Evolutionary conservation across 2,888 invertebrate genomes (phyloP), one percentile per base, ranked within the genome.

Genomic region (Sesamia inferens): DNA sequence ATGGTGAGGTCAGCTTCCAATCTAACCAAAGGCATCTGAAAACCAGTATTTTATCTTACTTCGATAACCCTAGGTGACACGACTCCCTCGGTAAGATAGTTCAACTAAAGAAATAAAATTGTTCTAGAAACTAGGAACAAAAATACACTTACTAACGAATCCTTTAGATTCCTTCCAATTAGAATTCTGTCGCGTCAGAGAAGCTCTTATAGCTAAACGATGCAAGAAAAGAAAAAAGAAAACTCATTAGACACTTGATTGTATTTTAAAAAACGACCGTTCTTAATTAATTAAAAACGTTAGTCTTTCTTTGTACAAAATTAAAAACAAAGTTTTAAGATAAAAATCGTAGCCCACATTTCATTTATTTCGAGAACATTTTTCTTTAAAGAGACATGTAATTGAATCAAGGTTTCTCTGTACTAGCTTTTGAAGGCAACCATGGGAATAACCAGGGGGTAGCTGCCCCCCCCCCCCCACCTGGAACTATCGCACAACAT

Each of bases 201-300:
- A 77, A 75, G 75, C 74, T 69, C 81, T 86, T 77, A 74, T 62
- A 84, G 71, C 72, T 77, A 85, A 79, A 82, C 79, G 79, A 72
- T 78, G 72, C 71, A 80, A 82, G 81, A 65, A 81, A 84, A 89
- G 88, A 87, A 85, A 88, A 84, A 7, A 7, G 7, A 77, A 85
- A 87, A 88, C 87, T 90, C 89, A 90, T 91, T 92, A 91, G 88
- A 88, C 86, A 90, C 88, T 90, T 86, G 87, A 91, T 90, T 90
- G 88, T 88, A 78, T 86, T 87, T 90, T 88, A 90, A 85, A 88
- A 88, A 87, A 66, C 86, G 87, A 83, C 82, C 85, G 66, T 85
- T 79, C 85, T 87, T 90, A 92, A 93, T 92, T 92, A 92, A 92
- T 92, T 92, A 90, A 90, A 91, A 87, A 90, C 88, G 89, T 88